Percentiles rank a stretch among this genome's conserved stretches.
These are phyloP conservation scores for Lottia gigantea DNA, from an alignment of 2,888 invertebrate species.

Conservation along the genomic window DNA sequence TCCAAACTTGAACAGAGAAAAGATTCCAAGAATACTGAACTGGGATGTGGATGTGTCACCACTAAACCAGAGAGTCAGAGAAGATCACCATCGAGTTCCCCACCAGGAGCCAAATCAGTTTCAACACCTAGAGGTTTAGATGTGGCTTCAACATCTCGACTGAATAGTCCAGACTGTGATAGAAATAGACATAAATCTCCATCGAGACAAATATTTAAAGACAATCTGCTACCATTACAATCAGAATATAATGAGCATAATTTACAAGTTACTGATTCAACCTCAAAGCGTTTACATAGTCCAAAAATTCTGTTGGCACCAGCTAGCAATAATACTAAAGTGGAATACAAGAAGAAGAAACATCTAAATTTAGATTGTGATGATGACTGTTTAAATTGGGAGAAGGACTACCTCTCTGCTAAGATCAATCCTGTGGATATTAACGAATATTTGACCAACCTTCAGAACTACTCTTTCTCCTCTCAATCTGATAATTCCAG, in stretches of 20 bases:
- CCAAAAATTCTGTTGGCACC: conserved; percentile 52
- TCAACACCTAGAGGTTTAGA: not conserved
- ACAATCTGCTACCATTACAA: conserved; percentile 28
- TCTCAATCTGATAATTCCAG: not conserved
- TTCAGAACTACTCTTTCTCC: conserved; percentile 22
- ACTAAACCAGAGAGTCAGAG: not conserved
- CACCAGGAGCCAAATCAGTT: not conserved
- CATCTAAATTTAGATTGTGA: conserved; percentile 41
- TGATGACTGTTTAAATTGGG: conserved; percentile 13
- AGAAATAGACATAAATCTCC: not conserved
- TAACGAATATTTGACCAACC: conserved; percentile 53
- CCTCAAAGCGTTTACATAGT: conserved; percentile 36
- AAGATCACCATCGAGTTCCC: not conserved
- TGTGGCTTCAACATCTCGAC: not conserved
- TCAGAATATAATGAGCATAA: conserved; percentile 17
- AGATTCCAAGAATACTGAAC: conserved; percentile 3
- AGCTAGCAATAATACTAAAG: conserved; percentile 30
- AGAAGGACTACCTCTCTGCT: conserved; percentile 27
- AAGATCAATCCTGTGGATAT: conserved; percentile 45
- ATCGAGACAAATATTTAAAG: conserved; percentile 27
- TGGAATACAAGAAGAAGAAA: conserved; percentile 39
- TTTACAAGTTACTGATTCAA: not conserved
- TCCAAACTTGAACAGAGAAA: not conserved
- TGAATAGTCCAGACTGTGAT: not conserved
- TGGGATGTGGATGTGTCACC: not conserved